These are phyloP conservation scores for Neosilurus hyrtlii DNA, from an alignment of 2,797 vertebrate genomes.

Conservation along the genomic window DNA sequence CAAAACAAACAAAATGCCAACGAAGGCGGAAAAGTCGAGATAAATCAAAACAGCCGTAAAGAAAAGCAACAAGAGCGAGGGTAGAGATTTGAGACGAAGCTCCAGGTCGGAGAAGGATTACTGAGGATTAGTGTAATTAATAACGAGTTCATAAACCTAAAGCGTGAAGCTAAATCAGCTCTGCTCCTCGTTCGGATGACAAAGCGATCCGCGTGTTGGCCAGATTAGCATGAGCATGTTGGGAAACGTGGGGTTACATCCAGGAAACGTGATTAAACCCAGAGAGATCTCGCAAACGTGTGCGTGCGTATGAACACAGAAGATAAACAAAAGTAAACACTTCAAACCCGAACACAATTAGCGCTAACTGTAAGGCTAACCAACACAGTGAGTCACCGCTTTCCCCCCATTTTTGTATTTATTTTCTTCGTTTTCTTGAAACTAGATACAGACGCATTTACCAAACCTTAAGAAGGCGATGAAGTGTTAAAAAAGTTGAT, in stretches of 20 bases:
- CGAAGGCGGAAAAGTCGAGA: not conserved
- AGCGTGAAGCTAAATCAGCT: conserved; percentile 47
- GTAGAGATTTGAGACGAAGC: conserved; percentile 13
- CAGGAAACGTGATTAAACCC: conserved; percentile 40
- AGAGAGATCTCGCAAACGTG: not conserved
- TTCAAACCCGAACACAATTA: conserved; percentile 52
- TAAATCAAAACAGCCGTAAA: conserved; percentile 1
- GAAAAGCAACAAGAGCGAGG: not conserved
- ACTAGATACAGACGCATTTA: not conserved
- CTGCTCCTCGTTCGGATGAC: conserved; percentile 59
- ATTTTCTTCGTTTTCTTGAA: not conserved
- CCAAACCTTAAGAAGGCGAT: not conserved
- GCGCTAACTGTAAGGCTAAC: conserved; percentile 50
- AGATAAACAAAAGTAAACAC: conserved; percentile 44
- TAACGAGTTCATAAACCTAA: conserved; percentile 50
- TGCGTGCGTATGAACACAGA: conserved; percentile 19
- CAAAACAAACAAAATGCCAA: not conserved
- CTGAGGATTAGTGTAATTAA: conserved; percentile 57
- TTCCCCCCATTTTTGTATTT: not conserved
- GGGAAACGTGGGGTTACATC: conserved; percentile 22
- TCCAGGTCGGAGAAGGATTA: conserved; percentile 47
- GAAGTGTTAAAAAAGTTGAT: not conserved
- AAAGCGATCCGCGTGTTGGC: conserved; percentile 53
- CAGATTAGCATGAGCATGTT: conserved; percentile 47
- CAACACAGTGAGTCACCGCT: conserved; percentile 23